Evolutionary conservation across 2,113 vertebrate species (phyloP), one percentile per base, ranked within the genome.

Genomic region (Rhinoptilus africanus): DNA sequence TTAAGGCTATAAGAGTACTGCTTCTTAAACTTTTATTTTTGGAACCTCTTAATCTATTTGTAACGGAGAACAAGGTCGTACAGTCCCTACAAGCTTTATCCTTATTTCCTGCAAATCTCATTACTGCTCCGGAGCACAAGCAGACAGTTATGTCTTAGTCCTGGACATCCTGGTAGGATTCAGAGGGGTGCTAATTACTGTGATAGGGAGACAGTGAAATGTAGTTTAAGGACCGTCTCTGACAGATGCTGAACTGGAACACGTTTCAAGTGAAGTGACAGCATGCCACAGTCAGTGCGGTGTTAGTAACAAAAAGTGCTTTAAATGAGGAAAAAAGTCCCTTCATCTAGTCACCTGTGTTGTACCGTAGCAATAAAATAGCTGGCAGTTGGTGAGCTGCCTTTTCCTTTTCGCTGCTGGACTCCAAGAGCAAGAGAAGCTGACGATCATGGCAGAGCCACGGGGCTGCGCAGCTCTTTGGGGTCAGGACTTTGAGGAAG

Each of bases 1-100:
- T 83, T 80, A 90, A 94, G 96, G 88, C 76, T 84, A 1, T 67
- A 74, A 89, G 85, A 91, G 68, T 56, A 39, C 50, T 76, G 63
- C 83, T 94, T 67, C 95, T 96, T 77, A 72, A 95, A 93, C 83
- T 95, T 95, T 87, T 97, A 97, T 97, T 97, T 97, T 92, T 96
- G 94, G 97, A 96, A 68, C 53, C 48, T 79, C 89, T 86, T 91
- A 95, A 94, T 95, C 96, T 96, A 71, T 97, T 85, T 91, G 93
- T 96, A 86, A 59, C 8, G 9, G 79, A 91, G 90, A 76, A 80
- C 89, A 95, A 97, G 97, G 97, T 97, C 95, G 84, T n/a, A 64
- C 51, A 75, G 84, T 71, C 68, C 27, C 66, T 97, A 50, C 57
- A 85, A 87, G 90, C 93, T 92, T 96, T 89, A 97, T 96, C 93